phyloP scores from a whole-genome alignment of 2,113 vertebrate species.

The Forbesichthys papilliferus region DNA sequence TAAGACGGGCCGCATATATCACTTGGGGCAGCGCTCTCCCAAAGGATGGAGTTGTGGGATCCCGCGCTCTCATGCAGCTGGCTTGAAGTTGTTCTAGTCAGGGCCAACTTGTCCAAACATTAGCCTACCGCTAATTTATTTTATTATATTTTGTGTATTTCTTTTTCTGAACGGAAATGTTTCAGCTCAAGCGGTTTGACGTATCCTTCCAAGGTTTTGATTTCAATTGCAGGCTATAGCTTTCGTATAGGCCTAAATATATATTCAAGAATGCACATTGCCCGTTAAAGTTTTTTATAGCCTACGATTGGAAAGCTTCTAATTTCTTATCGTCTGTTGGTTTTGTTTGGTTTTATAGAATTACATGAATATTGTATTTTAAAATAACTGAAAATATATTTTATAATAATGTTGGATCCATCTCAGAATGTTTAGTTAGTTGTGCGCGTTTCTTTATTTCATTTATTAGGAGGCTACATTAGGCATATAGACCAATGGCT shows the following conservation, averaged over 20 bases:
- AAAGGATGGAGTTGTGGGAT: conserved; percentile 59
- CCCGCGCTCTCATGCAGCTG: conserved; percentile 37
- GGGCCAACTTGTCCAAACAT: conserved; percentile 13
- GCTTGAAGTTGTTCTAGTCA: conserved; percentile 17
- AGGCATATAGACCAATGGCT: no score
- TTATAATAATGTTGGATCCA: no score
- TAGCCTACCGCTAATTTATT: not conserved
- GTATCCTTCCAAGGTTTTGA: conserved; percentile 1
- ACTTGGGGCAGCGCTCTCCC: conserved; percentile 45
- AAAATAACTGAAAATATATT: no score
- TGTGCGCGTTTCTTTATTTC: not conserved
- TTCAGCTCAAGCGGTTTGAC: no score
- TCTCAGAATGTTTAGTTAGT: not conserved
- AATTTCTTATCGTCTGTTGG: no score
- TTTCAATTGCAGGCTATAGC: not conserved
- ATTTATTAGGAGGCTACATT: no score
- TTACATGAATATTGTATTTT: no score
- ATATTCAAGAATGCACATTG: no score
- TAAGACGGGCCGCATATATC: conserved; percentile 42
- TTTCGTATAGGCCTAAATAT: no score
- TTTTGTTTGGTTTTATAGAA: no score
- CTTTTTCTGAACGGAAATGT: conserved; percentile 4
- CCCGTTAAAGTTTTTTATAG: no score
- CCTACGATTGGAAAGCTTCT: no score
- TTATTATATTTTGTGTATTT: not conserved